Conservation (phyloP, 1,140 invertebrate genomes). For the Aphelenchoides besseyi region DNA sequence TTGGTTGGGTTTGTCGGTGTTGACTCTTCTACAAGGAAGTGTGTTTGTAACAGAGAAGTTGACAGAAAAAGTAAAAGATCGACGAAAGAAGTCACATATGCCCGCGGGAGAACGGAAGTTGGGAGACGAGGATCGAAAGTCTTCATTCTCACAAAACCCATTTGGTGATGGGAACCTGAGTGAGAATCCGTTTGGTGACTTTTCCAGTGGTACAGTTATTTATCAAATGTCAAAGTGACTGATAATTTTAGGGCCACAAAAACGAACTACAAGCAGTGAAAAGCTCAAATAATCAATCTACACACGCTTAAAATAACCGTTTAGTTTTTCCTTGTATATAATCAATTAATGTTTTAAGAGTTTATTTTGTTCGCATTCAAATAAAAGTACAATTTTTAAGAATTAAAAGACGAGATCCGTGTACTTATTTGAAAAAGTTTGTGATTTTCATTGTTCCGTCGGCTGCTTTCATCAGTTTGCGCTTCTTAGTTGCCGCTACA, state of each 20-base stretch:
- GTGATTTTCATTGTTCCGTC: not conserved
- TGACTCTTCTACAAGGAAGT: constrained; percentile 7
- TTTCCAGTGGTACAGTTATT: too few species aligned
- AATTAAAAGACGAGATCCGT: too few species aligned
- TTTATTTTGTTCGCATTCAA: too few species aligned
- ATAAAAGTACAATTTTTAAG: too few species aligned
- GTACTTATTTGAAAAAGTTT: not conserved
- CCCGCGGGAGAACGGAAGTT: not conserved
- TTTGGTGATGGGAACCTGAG: not conserved
- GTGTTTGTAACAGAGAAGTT: constrained; percentile 4
- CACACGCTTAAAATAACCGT: too few species aligned
- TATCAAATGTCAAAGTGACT: too few species aligned
- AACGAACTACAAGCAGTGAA: not conserved
- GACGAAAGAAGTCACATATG: not conserved
- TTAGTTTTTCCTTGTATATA: too few species aligned
- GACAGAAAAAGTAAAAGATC: not conserved
- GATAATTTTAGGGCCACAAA: not conserved
- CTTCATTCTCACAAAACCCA: not conserved
- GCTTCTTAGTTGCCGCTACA: not conserved
- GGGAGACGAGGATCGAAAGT: not conserved
- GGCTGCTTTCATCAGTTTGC: not conserved
- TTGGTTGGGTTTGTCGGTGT: not conserved
- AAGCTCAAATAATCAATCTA: not conserved
- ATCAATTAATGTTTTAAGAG: too few species aligned
- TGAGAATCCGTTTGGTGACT: constrained; percentile 15